A percentile compares a stretch with the other conserved stretches of the same genome.
Evolutionary conservation across 2,113 vertebrate species (phyloP).

Genomic region (Gobius niger): DNA sequence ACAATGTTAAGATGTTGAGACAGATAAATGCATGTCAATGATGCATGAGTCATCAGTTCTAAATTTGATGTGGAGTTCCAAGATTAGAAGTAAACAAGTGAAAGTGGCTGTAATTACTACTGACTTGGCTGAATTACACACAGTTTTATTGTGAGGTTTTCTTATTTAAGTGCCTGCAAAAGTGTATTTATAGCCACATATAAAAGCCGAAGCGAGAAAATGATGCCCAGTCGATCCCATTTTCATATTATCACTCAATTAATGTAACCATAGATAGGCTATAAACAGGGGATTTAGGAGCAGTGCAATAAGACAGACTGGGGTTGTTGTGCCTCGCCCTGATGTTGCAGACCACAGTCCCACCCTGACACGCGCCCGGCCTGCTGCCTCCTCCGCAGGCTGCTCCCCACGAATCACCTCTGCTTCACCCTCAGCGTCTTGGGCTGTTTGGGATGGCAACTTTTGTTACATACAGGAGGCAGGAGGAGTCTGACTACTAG

Average conservation of each 20-base stretch:
- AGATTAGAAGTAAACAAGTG: not conserved
- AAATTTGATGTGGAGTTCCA: conserved; percentile 7
- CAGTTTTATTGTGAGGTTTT: conserved; percentile 20
- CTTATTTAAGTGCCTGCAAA: conserved; percentile 33
- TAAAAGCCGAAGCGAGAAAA: conserved; percentile 17
- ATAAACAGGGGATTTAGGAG: conserved; percentile 23
- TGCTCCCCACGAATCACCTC: conserved; percentile 43
- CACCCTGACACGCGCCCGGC: conserved; percentile 28
- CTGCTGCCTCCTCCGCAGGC: conserved; percentile 25
- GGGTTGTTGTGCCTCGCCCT: conserved; percentile 28
- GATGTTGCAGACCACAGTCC: conserved; percentile 29
- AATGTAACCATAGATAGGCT: conserved; percentile 5
- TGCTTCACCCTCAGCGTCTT: conserved; percentile 45
- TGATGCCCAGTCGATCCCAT: conserved; percentile 19
- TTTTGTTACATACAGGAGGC: conserved; percentile 62
- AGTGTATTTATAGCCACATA: conserved; percentile 30
- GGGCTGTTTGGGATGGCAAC: conserved; percentile 65
- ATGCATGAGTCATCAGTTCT: not conserved
- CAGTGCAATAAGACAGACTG: conserved; percentile 24
- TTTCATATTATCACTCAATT: conserved; percentile 25
- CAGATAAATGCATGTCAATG: conserved; percentile 4
- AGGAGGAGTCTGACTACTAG: conserved; percentile 71
- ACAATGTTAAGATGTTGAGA: conserved; percentile 3
- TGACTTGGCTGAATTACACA: conserved; percentile 6
- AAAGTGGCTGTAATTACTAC: conserved; percentile 1